Base-by-base conservation (phyloP, 2,888 invertebrate genomes). In the Physocephala rufipes region DNA sequence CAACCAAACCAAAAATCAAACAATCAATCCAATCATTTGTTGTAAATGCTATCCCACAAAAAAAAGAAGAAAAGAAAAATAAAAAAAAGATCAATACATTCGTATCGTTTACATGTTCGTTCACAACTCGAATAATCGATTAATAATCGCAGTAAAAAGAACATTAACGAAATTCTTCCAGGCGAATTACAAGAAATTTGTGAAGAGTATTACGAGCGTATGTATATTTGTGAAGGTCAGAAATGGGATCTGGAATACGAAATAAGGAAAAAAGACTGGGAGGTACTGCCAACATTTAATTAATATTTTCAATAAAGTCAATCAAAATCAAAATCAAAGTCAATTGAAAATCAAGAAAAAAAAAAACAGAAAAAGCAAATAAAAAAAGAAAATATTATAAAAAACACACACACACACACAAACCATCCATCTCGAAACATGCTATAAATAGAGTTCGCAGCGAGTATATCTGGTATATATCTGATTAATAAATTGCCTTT, bases 221-320 rank as follows among this genome's bases (percentile, higher is more conserved):
- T 97, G 92, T 93, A 93, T 92, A 91, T 93, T 90, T 95, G 97
- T 92, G 98, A 98, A 92, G 94, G 95, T 90, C 96, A 96, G 90
- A 98, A 98, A 92, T 99, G 97, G 94, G 99, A 99, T 94, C 96
- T 99, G 95, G 99, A 99, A 93, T 94, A 95, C 91, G 96, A 97
- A 92, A 97, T 98, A 91, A 94, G 96, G 90, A 97, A 96, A 91
- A 96, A 96, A 92, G 98, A 98, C 91, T 97, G 94, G 91, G 98
- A 98, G 96, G 97, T 97, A 93, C 92, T 91, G 90, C 89, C 87
- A 82, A 74, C 66, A 77, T n/a, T 19, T 24, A 59, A 45, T 64
- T 58, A 45, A 36, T 45, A 15, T n/a, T n/a, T n/a, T n/a, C n/a
- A n/a, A 7, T 21, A 21, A 12, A 13, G 19, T 72, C 70, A 73